Evolutionary conservation across 2,888 invertebrate genomes (phyloP).

Genomic region (Clanis bilineata): DNA sequence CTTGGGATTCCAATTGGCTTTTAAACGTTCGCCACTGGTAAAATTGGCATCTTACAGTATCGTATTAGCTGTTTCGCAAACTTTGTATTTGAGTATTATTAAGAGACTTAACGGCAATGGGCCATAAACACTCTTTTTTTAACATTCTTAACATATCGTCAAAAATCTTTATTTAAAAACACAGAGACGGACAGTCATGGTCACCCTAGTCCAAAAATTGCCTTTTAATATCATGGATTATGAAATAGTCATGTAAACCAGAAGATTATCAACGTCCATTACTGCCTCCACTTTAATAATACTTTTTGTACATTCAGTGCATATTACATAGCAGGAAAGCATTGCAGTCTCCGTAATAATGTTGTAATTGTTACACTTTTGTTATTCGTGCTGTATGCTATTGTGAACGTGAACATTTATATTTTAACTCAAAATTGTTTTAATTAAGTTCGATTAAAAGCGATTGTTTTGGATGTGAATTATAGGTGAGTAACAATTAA

Average conservation of each 20-base stretch:
- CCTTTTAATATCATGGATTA: background rate
- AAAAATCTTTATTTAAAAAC: background rate
- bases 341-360: background rate
- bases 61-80: too few relatives aligned
- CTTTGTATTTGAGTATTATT: too few relatives aligned
- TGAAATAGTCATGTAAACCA: background rate
- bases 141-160: background rate
- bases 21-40: too few relatives aligned
- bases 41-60: too few relatives aligned
- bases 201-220: slow-evolving; percentile 1
- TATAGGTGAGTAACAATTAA: background rate
- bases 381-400: background rate
- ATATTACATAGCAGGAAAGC: background rate
- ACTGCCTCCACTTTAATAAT: background rate
- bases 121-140: too few relatives aligned
- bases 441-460: background rate
- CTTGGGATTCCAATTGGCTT: too few relatives aligned
- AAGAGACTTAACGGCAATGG: too few relatives aligned
- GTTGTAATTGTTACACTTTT: background rate
- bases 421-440: background rate
- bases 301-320: background rate
- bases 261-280: background rate
- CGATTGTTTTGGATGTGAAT: background rate
- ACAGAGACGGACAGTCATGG: background rate
- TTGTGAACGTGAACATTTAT: background rate